phyloP scores from a whole-genome alignment of 2,797 vertebrate genomes.

The Chloroceryle amazona region DNA sequence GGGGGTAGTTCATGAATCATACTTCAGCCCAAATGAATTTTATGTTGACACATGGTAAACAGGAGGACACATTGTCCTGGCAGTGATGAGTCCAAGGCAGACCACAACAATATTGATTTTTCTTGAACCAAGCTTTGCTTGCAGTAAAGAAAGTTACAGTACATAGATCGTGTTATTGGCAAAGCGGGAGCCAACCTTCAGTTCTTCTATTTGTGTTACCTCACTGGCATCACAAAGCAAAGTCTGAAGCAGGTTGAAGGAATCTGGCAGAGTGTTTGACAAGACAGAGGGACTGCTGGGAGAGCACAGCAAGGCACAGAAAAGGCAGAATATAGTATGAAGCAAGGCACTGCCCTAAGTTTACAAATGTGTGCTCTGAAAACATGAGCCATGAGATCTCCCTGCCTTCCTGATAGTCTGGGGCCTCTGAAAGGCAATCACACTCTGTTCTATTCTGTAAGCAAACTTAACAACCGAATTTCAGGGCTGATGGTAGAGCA shows the following conservation, averaged over 20 bases:
- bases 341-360: not conserved
- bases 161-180: conserved; percentile 75
- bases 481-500: not conserved
- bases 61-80: conserved; percentile 71
- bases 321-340: not conserved
- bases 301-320: not conserved
- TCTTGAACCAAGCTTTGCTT: conserved; percentile 56
- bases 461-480: not conserved
- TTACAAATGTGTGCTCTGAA: not conserved
- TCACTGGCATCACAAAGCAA: conserved; percentile 14
- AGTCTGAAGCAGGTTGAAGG: not conserved
- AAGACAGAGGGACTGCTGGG: not conserved
- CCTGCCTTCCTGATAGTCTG: not conserved
- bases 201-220: conserved; percentile 69
- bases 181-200: conserved; percentile 67
- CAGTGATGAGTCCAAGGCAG: conserved; percentile 49
- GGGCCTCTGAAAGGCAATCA: not conserved
- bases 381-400: not conserved
- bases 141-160: conserved; percentile 42
- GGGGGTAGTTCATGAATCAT: conserved; percentile 16
- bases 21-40: conserved; percentile 59
- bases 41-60: conserved; percentile 78
- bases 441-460: not conserved
- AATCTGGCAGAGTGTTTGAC: not conserved
- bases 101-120: conserved; percentile 75